Percentiles rank a stretch among this genome's conserved stretches.
These are phyloP conservation scores for Drosophila asahinai DNA, from an alignment of 1,140 invertebrate species.

Conservation along the genomic window DNA sequence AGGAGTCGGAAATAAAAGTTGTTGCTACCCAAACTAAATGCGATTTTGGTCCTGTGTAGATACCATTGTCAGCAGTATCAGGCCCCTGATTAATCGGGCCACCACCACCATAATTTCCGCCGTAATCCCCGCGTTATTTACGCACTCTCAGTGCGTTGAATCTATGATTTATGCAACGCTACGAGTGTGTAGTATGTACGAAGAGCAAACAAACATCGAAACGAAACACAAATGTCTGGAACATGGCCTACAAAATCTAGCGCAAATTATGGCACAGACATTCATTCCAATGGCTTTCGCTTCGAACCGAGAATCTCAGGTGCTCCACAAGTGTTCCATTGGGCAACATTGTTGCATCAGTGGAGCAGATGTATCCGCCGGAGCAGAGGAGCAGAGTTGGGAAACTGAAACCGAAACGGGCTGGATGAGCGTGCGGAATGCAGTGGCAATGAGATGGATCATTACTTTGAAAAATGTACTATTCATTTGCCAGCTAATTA, in stretches of 20 bases:
- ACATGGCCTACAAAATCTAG: constrained; percentile 55
- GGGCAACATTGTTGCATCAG: constrained; percentile 51
- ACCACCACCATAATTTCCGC: constrained; percentile 48
- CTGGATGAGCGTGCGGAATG: constrained; percentile 17
- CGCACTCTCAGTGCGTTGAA: constrained; percentile 24
- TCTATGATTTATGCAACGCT: constrained; percentile 54
- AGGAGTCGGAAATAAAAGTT: no score
- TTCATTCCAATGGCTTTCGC: constrained; percentile 18
- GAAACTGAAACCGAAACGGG: constrained; percentile 11
- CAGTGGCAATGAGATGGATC: constrained; percentile 3
- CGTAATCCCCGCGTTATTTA: constrained; percentile 43
- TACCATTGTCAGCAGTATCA: constrained; percentile 29
- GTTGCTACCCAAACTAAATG: no score
- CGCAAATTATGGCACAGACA: constrained; percentile 54
- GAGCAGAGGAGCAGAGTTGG: background rate
- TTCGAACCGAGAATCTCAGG: constrained; percentile 43
- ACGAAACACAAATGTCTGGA: constrained; percentile 37
- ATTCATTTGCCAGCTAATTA: constrained; percentile 4
- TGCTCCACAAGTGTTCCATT: constrained; percentile 30
- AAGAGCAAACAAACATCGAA: constrained; percentile 41
- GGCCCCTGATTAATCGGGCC: constrained; percentile 51
- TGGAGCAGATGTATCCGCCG: constrained; percentile 20
- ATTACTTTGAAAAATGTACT: constrained; percentile 14
- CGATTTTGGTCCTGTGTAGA: constrained; percentile 5
- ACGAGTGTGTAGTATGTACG: background rate